Base-by-base conservation (phyloP, 2,888 invertebrate species). In the Drosophila atripex region DNA sequence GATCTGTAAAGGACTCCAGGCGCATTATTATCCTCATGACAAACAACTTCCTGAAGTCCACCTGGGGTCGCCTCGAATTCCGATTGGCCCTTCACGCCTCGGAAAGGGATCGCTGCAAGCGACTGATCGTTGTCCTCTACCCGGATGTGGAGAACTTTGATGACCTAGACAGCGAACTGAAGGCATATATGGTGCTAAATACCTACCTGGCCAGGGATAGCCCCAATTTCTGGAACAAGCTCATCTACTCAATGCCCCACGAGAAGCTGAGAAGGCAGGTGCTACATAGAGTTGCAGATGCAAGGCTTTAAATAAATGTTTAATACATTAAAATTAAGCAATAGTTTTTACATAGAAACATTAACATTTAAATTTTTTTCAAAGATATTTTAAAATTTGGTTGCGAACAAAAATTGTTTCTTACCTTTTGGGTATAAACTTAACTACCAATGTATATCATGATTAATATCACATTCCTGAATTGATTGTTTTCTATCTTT, bases 1-100 rank as follows among this genome's bases (percentile, higher is more conserved):
- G 35, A 2, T 49, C 75, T 0, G 69, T 75, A 1, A 59, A 56
- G 14, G 55, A 63, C 9, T 75, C 75, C 1, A 45, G 39, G n/a
- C 55, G 75, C 7, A 51, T 59, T 0, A 59, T 75, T 9, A 57
- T 75, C 1, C 21, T 75, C 9, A 51, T 75, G 72, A 75, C 75
- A 3, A 45, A 43, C 1, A 50, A 53, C 39, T 74, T 71, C 12
- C 9, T 71, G 0, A 47, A 58, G 7, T 74, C 66, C 23, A 57
- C 60, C 11, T 74, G 71, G 74, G 74, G 74, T 1, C 60, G 65
- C 0, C 59, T 75, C 3, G 75, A 72, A 53, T 75, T 75, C 23
- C 72, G 69, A 1, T 30, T 50, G 1, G 72, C 75, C 6, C 53
- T 75, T 5, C 58, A 59, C 11, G 75, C 68, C 18, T 63, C 58